phyloP scores from a whole-genome alignment of 2,113 vertebrate genomes.

The Gallinago media region DNA sequence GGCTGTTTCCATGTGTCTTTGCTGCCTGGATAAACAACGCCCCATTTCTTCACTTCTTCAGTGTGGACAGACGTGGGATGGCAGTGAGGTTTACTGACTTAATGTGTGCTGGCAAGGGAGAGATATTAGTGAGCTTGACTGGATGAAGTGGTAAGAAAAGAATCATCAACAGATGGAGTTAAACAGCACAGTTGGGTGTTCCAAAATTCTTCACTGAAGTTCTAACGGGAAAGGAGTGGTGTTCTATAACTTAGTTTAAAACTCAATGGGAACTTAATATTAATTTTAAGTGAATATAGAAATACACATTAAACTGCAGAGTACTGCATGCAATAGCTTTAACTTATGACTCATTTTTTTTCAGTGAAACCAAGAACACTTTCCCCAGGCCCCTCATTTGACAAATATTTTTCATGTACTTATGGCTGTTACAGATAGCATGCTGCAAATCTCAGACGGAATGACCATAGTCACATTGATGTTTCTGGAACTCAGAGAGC shows the following conservation, averaged over 20 bases:
- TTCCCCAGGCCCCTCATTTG: neutral
- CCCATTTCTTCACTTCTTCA: neutral
- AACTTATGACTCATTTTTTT: neutral
- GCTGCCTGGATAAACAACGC: neutral
- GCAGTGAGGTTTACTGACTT: neutral
- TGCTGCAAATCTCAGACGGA: neutral
- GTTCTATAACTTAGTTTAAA: neutral
- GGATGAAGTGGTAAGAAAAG: neutral
- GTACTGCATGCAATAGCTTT: neutral
- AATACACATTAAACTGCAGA: neutral
- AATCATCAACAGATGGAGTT: neutral
- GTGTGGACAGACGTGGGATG: accelerated
- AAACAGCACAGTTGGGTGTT: neutral
- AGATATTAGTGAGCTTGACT: neutral
- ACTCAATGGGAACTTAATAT: neutral
- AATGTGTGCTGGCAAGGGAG: neutral
- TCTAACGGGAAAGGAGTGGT: neutral
- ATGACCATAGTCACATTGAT: neutral
- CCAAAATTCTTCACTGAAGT: neutral
- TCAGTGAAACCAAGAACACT: neutral
- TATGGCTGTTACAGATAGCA: neutral
- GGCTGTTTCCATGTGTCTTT: neutral
- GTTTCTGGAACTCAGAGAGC: neutral
- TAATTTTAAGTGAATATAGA: neutral
- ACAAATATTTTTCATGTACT: neutral